A percentile compares a stretch with the other conserved stretches of the same genome.
Conservation (phyloP, 2,888 invertebrate species). For the Crocallis elinguaria region DNA sequence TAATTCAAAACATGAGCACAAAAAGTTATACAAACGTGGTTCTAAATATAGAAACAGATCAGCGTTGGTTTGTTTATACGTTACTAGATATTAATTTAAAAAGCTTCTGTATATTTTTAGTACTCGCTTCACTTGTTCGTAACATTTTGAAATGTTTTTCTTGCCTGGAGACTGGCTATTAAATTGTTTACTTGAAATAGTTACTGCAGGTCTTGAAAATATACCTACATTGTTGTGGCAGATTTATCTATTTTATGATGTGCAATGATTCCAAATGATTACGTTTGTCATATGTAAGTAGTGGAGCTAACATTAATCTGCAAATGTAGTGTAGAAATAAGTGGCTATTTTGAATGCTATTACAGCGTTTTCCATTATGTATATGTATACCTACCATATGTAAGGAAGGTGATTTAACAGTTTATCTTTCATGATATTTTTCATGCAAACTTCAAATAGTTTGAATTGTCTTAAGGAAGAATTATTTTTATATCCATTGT, state of each 20-base stretch:
- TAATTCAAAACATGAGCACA: background rate
- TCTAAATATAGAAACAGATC: slow-evolving; percentile 62
- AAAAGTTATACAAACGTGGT: slow-evolving; percentile 31
- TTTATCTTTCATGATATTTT: no score
- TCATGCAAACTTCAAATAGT: no score
- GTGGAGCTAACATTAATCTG: background rate
- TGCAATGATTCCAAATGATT: background rate
- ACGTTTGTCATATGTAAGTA: background rate
- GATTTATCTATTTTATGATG: background rate
- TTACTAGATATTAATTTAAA: slow-evolving; percentile 1
- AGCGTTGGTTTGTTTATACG: slow-evolving; percentile 24
- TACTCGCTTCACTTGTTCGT: no score
- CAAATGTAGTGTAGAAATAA: no score
- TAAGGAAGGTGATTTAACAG: no score
- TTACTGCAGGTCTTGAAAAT: background rate
- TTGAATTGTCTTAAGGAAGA: no score
- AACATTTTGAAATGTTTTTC: no score
- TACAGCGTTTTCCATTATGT: no score
- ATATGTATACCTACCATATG: no score
- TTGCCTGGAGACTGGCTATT: background rate
- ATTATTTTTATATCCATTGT: no score
- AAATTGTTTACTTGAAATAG: background rate
- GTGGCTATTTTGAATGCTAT: no score
- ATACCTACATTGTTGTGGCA: background rate
- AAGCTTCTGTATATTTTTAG: no score